Conservation (phyloP, 2,113 vertebrate genomes). For the Trochalopteron elliotii region DNA sequence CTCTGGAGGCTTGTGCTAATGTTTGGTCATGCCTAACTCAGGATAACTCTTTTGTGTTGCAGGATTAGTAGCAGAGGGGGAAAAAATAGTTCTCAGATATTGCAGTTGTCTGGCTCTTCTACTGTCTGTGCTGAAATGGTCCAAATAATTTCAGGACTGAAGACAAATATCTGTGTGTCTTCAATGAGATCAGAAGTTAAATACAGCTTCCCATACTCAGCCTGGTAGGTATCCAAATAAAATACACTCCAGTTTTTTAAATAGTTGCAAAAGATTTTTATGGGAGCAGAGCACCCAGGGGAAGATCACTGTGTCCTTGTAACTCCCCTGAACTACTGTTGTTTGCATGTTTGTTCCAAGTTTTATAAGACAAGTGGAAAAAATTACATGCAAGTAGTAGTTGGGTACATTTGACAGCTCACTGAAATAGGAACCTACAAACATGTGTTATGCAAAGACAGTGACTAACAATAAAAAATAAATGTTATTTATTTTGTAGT, state of each 20-base stretch:
- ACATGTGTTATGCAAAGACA: background rate
- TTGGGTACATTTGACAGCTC: background rate
- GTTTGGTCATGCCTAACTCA: background rate
- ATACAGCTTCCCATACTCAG: background rate
- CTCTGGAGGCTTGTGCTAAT: background rate
- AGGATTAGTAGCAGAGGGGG: background rate
- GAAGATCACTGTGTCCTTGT: background rate
- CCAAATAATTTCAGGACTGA: background rate
- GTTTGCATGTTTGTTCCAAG: background rate
- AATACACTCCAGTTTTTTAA: background rate
- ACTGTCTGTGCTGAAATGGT: background rate
- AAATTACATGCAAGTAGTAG: background rate
- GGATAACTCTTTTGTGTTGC: background rate
- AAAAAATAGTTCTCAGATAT: background rate
- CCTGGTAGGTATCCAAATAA: background rate
- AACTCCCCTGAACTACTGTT: background rate
- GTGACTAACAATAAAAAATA: background rate
- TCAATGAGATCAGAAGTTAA: background rate
- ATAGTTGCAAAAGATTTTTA: background rate
- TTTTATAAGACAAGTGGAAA: background rate
- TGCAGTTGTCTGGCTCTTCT: background rate
- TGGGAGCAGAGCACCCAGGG: background rate
- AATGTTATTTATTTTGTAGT: background rate
- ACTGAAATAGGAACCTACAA: background rate
- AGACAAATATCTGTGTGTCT: background rate